A percentile compares a stretch with the other conserved stretches of the same genome.
Conservation (phyloP, 2,113 vertebrate species). For the Xyrauchen texanus region DNA sequence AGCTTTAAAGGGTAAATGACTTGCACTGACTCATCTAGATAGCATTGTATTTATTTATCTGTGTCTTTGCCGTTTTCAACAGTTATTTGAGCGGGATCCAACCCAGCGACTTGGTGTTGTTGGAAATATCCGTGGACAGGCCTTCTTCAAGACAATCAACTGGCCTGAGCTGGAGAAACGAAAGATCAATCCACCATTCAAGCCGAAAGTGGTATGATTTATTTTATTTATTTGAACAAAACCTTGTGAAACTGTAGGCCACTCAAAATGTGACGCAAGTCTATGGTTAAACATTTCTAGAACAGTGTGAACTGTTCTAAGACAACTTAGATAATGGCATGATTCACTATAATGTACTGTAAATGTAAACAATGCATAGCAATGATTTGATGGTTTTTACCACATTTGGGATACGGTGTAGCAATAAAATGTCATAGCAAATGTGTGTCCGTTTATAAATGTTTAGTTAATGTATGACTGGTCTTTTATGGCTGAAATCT, state of each 20-base stretch:
- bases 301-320: too few species aligned
- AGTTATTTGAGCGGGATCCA: conserved; percentile 94
- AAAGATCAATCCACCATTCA: conserved; percentile 90
- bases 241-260: background rate
- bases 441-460: too few species aligned
- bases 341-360: too few species aligned
- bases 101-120: conserved; percentile 84
- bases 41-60: background rate
- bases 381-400: too few species aligned
- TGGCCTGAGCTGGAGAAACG: conserved; percentile 86
- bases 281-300: too few species aligned
- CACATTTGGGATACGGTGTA: too few species aligned
- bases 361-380: too few species aligned
- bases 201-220: conserved; percentile 91
- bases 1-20: background rate
- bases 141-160: conserved; percentile 93
- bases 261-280: too few species aligned
- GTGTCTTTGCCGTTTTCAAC: conserved; percentile 42
- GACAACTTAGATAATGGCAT: too few species aligned
- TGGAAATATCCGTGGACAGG: conserved; percentile 84
- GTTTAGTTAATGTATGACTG: too few species aligned
- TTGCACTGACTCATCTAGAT: background rate
- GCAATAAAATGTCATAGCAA: too few species aligned
- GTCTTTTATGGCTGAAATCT: too few species aligned
- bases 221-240: background rate